Percentiles rank a stretch among this genome's conserved stretches.
Conservation (phyloP, 2,888 invertebrate species). For the Erynnis tages region DNA sequence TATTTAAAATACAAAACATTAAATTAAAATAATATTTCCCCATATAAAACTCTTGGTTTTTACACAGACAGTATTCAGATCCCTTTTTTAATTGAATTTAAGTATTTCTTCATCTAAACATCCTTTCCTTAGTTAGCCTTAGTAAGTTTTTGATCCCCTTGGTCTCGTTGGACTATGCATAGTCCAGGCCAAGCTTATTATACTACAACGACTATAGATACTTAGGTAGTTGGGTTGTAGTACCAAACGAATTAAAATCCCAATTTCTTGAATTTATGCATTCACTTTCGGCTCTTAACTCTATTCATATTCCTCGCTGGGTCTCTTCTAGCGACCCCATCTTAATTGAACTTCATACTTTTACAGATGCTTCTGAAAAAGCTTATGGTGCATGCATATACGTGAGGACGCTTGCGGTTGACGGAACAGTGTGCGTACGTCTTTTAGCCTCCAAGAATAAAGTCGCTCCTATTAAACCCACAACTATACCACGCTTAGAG, state of each 20-base stretch:
- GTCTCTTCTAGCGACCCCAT: conserved; percentile 17
- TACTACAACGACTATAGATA: conserved; percentile 36
- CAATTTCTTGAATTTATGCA: conserved; percentile 14
- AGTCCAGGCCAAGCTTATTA: conserved; percentile 36
- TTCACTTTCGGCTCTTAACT: conserved; percentile 26
- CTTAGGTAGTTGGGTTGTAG: conserved; percentile 36
- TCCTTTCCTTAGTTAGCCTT: conserved; percentile 34
- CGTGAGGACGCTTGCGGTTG: conserved; percentile 20
- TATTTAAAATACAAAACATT: conserved; percentile 13
- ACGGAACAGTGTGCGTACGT: conserved; percentile 30
- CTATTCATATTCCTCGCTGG: conserved; percentile 33
- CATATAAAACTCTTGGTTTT: conserved; percentile 38
- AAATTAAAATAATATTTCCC: conserved; percentile 3
- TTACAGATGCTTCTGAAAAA: conserved; percentile 37
- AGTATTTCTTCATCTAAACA: conserved; percentile 23
- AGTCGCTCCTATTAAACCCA: conserved; percentile 34
- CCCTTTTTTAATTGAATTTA: conserved; percentile 33
- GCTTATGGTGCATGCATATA: conserved; percentile 38
- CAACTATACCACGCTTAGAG: conserved; percentile 32
- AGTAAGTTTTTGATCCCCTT: conserved; percentile 39
- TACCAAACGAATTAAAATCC: conserved; percentile 29
- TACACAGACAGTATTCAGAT: conserved; percentile 35
- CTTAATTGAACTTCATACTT: conserved; percentile 35
- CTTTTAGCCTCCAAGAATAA: conserved; percentile 33
- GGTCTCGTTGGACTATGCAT: conserved; percentile 35